Evolutionary conservation across 1,140 invertebrate species (phyloP).

Genomic region (Chymomyza costata): DNA sequence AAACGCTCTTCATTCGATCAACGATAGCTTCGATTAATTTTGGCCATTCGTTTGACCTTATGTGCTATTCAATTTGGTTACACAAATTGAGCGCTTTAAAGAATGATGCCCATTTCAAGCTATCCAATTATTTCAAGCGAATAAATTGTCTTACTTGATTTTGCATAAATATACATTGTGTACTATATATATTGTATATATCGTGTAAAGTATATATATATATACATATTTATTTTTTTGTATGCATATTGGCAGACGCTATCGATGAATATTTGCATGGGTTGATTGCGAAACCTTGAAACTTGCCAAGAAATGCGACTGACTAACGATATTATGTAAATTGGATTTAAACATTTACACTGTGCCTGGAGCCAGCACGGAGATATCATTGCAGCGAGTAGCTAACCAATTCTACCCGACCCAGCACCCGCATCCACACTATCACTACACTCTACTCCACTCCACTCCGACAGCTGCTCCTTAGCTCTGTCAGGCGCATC

Average conservation of each 20-base stretch:
- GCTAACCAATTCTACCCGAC: too few species aligned
- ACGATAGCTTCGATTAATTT: too few species aligned
- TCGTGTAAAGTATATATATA: too few species aligned
- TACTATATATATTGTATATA: too few species aligned
- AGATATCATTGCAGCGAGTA: too few species aligned
- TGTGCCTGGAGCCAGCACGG: background rate
- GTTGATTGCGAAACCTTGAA: constrained; percentile 59
- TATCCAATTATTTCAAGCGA: constrained; percentile 66
- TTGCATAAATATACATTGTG: too few species aligned
- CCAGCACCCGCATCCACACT: too few species aligned
- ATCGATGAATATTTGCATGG: constrained; percentile 60
- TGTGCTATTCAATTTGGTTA: too few species aligned
- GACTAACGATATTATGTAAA: constrained; percentile 47
- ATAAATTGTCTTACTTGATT: constrained; percentile 69
- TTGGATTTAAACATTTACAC: constrained; percentile 43
- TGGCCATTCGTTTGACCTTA: too few species aligned
- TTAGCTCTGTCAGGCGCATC: constrained; percentile 3
- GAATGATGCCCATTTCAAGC: constrained; percentile 20
- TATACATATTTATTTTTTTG: background rate
- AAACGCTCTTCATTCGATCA: too few species aligned
- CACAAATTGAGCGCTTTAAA: too few species aligned
- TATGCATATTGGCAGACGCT: constrained; percentile 1
- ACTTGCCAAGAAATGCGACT: constrained; percentile 39
- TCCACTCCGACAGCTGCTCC: background rate
- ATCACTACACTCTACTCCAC: background rate